Percentiles rank a stretch among this genome's conserved stretches.
Evolutionary conservation across 2,888 invertebrate genomes (phyloP).

Genomic region (Nemotelus nigrinus): DNA sequence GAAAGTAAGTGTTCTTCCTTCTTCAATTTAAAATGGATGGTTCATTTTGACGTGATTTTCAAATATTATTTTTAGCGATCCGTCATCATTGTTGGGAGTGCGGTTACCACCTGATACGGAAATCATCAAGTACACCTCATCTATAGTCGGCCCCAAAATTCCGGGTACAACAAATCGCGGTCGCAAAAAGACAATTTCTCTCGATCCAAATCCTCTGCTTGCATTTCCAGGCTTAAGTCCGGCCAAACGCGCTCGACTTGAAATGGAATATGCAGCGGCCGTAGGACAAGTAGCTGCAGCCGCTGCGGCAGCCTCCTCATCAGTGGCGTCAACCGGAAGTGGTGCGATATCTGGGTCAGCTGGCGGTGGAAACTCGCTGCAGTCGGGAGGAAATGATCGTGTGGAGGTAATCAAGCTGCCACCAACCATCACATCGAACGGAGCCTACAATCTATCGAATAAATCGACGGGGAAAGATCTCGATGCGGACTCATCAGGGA

Average conservation of each 20-base stretch:
- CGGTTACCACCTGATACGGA: conserved; percentile 88
- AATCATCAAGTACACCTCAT: conserved; percentile 90
- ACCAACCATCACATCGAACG: conserved; percentile 71
- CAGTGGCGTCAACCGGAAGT: conserved; percentile 43
- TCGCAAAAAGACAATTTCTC: conserved; percentile 87
- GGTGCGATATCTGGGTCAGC: conserved; percentile 50
- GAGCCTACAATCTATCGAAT: conserved; percentile 65
- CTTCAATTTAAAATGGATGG: conserved; percentile 51
- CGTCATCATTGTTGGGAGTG: conserved; percentile 83
- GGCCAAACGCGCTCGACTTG: conserved; percentile 64
- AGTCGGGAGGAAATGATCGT: conserved; percentile 67
- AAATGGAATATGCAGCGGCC: conserved; percentile 65
- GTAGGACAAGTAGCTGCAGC: conserved; percentile 62
- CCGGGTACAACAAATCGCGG: conserved; percentile 86
- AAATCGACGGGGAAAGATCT: conserved; percentile 56
- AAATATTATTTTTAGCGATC: conserved; percentile 70
- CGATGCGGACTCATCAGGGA: conserved; percentile 56
- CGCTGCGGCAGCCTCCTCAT: conserved; percentile 57
- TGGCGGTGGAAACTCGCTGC: conserved; percentile 50
- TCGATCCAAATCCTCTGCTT: conserved; percentile 73
- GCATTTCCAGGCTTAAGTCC: conserved; percentile 68
- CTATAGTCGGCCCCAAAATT: conserved; percentile 85
- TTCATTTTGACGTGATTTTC: conserved; percentile 1
- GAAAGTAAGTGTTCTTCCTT: conserved; percentile 68
- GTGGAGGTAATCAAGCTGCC: conserved; percentile 86